A percentile compares a stretch with the other conserved stretches of the same genome.
Conservation (phyloP, 2,797 vertebrate genomes). For the Pachyuromys duprasi region DNA sequence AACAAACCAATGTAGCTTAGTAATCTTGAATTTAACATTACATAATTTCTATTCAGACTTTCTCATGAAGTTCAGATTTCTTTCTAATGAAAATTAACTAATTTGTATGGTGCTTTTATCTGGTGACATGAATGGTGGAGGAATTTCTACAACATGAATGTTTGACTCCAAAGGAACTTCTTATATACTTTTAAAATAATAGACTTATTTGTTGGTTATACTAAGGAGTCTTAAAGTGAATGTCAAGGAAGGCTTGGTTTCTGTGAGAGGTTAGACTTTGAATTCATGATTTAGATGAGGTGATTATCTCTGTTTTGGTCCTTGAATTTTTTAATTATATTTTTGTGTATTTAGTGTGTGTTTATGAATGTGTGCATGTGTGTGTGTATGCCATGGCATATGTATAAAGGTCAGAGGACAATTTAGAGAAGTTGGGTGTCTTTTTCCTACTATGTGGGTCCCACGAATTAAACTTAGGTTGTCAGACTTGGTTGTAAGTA, state of each 20-base stretch:
- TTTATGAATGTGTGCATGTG: background rate
- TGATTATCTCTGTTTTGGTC: constrained; percentile 1
- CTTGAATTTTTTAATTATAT: background rate
- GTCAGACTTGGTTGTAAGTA: background rate
- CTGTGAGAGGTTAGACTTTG: constrained; percentile 7
- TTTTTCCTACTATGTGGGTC: background rate
- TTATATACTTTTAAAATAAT: constrained; percentile 53
- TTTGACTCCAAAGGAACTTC: background rate
- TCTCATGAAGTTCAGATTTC: constrained; percentile 52
- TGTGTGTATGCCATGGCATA: background rate
- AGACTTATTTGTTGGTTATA: background rate
- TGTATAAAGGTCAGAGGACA: background rate
- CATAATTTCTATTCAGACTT: constrained; percentile 61
- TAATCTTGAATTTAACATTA: constrained; percentile 85
- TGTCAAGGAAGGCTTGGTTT: constrained; percentile 37
- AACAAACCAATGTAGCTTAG: constrained; percentile 76
- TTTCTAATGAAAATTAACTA: constrained; percentile 64
- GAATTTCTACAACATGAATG: constrained; percentile 46
- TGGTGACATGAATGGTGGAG: background rate
- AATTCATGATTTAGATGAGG: constrained; percentile 58
- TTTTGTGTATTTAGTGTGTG: background rate
- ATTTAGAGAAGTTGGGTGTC: background rate
- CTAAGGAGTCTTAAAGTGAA: background rate
- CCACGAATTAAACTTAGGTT: background rate
- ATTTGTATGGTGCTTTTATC: background rate